Base-by-base conservation (phyloP, 2,888 invertebrate genomes). In the Philereme vetulata region DNA sequence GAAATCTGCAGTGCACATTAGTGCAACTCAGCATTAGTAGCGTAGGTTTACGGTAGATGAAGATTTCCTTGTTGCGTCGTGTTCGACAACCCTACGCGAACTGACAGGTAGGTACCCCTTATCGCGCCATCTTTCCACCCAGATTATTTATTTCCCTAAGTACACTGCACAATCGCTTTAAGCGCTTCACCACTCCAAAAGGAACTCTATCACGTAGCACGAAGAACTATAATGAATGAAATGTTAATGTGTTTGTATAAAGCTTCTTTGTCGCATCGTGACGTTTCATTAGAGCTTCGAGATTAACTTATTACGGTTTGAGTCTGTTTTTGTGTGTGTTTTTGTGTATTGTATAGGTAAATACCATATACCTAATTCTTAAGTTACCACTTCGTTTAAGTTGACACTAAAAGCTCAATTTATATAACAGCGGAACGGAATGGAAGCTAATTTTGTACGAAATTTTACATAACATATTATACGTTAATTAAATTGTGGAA, bases 251-350 rank as follows among this genome's bases (percentile, higher is more conserved):
- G 33, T 44, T 42, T 35, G 67, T 70, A 72, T 74, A 68, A 69
- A 70, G 81, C 80, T 79, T 34, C 80, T 79, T 55, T 55, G 81
- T 83, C 84, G 70, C 83, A 64, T 74, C 75, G 75, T 84, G 85
- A 85, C 84, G 79, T 85, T 86, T 85, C 84, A 87, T 88, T 85
- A 86, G 76, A 80, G 80, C 73, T 76, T 72, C 60, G 68, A 82
- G 86, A 87, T 87, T 87, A 87, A 86, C 85, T 88, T 87, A 87
- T 86, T 84, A 81, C 81, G 78, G 77, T 71, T 75, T 66, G 65
- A 68, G 68, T 72, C 67, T 71, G 67, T 75, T 76, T 65, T 54
- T 51, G 47, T n/a, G n/a, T n/a, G n/a, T n/a, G n/a, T n/a, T n/a
- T n/a, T n/a, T n/a, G n/a, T n/a, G n/a, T n/a, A n/a, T n/a, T n/a